A percentile compares a stretch with the other conserved stretches of the same genome.
These are phyloP conservation scores for Leptoteleia sp. DNA, from an alignment of 1,140 invertebrate genomes.

Conservation along the genomic window DNA sequence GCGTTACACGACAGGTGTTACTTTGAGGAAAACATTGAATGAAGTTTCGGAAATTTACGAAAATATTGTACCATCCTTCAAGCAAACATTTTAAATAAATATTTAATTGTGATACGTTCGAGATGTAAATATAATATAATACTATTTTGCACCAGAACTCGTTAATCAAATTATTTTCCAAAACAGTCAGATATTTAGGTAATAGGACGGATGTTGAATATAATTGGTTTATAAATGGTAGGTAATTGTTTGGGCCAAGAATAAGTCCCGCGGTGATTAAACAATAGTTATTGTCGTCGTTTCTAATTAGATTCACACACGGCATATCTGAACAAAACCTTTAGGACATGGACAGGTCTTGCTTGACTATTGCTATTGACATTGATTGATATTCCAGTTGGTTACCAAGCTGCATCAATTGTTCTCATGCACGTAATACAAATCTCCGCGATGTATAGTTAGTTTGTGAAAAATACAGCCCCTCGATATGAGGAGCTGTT, in stretches of 20 bases:
- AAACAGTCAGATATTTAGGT: no score
- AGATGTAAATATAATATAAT: background rate
- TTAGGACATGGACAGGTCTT: slow-evolving; percentile 40
- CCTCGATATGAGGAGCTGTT: background rate
- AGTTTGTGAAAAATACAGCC: slow-evolving; percentile 24
- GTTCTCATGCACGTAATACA: slow-evolving; percentile 38
- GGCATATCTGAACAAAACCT: slow-evolving; percentile 55
- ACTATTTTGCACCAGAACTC: background rate
- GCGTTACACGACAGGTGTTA: slow-evolving; percentile 35
- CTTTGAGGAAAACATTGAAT: slow-evolving; percentile 52
- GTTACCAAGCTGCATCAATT: slow-evolving; percentile 60
- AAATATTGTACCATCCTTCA: slow-evolving; percentile 35
- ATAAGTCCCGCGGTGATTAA: slow-evolving; percentile 24
- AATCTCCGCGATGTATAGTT: slow-evolving; percentile 31
- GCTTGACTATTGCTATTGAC: slow-evolving; percentile 62
- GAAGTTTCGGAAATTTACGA: slow-evolving; percentile 55
- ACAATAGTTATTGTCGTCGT: slow-evolving; percentile 53
- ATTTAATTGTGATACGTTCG: no score
- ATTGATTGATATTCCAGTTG: slow-evolving; percentile 70
- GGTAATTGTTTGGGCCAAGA: slow-evolving; percentile 12
- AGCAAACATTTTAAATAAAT: background rate
- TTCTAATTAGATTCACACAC: slow-evolving; percentile 57
- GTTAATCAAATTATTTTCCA: background rate
- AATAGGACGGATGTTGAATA: background rate
- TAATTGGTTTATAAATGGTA: slow-evolving; percentile 6